Base-by-base conservation (phyloP, 2,113 vertebrate species). In the Clinocottus analis region DNA sequence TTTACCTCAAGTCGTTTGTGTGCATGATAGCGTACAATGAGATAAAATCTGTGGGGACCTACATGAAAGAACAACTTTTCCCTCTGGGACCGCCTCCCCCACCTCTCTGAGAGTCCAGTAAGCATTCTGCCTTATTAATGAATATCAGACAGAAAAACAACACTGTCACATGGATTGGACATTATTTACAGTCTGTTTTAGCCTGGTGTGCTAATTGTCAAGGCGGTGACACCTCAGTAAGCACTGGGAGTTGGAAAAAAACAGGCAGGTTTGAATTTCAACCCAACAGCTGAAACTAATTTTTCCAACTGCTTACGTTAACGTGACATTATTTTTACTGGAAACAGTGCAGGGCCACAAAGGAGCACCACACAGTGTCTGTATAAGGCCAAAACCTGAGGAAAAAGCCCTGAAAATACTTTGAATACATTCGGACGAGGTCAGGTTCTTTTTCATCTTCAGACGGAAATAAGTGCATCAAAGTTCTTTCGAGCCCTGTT, bases 1-100 rank as follows among this genome's bases (percentile, higher is more conserved):
- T 95, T 95, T 95, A 95, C 93, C 89, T 93, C 91, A 90, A 93
- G 87, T 91, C 88, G 80, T 93, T 93, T 93, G 92, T 92, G 94
- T 91, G 92, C 93, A 94, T 90, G 92, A 94, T 94, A 90, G 93
- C 90, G 70, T 92, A 91, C 93, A 85, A 92, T 86, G 91, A 80
- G 89, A 94, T 94, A 90, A 91, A 93, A 94, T 94, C 95, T 91
- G 90, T 72, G 71, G 92, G 92, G 93, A 95, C 89, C 73, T 78
- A 93, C 91, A 94, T 94, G 93, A 95, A 93, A 94, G 94, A 94
- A 93, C 91, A 93, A 91, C 81, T 85, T 86, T 70, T 87, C 89
- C 94, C 90, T 88, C 64, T 82, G 92, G 93, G 93, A 91, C 80
- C 67, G 45, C 85, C 84, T 84, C 89, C 84, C 75, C 85, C 86